Evolutionary conservation across 2,113 vertebrate genomes (phyloP).

Genomic region (Sclerurus mexicanus): DNA sequence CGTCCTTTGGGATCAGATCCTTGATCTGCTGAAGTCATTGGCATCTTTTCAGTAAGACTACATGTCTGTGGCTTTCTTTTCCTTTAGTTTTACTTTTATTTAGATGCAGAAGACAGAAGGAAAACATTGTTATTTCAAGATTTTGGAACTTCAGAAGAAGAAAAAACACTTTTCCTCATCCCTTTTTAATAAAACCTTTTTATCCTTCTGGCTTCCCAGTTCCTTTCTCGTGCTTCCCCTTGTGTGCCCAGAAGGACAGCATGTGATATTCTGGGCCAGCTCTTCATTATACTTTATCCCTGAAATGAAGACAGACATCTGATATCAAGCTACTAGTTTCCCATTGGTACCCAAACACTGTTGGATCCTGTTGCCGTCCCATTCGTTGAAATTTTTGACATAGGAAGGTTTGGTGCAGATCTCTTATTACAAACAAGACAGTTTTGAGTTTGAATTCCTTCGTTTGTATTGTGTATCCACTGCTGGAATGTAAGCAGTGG

Average conservation of each 20-base stretch:
- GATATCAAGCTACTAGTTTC: neutral
- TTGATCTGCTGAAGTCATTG: neutral
- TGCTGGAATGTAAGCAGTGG: neutral
- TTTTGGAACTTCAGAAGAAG: neutral
- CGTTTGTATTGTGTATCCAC: neutral
- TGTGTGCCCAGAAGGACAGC: neutral
- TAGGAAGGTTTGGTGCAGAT: neutral
- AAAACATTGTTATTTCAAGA: neutral
- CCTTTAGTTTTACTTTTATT: neutral
- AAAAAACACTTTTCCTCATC: neutral
- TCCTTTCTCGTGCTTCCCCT: neutral
- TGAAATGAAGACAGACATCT: neutral
- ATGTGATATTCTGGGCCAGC: neutral
- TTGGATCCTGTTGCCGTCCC: neutral
- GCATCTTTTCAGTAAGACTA: neutral
- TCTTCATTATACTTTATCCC: neutral
- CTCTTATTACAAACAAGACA: neutral
- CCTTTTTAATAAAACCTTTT: neutral
- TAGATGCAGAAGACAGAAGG: neutral
- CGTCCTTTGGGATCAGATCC: neutral
- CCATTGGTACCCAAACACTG: neutral
- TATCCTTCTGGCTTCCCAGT: neutral
- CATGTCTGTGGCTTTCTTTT: neutral
- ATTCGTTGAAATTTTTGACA: neutral
- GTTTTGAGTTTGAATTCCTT: neutral